Conservation (phyloP, 2,797 vertebrate genomes). For the Gastrophryne carolinensis region DNA sequence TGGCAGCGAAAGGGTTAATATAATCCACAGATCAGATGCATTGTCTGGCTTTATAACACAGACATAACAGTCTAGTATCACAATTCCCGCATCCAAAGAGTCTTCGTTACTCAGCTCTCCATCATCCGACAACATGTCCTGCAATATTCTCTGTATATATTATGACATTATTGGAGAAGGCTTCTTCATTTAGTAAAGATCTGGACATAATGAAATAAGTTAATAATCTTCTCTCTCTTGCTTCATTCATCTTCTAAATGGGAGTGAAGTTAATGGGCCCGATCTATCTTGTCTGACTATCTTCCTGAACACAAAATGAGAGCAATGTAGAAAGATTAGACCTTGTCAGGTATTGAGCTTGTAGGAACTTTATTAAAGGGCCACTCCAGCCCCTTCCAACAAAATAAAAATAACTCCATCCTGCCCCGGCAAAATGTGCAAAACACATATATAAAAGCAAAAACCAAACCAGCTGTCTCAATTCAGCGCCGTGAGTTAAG, state of each 20-base stretch:
- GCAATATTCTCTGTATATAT: neutral
- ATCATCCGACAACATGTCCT: neutral
- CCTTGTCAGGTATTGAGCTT: neutral
- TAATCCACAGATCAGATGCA: too few species aligned
- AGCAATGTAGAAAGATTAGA: slow-evolving; percentile 38
- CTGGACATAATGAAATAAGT: slow-evolving; percentile 47
- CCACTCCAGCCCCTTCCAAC: neutral
- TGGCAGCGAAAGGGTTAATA: too few species aligned
- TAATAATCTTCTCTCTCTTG: slow-evolving; percentile 36
- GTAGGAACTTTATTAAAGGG: neutral
- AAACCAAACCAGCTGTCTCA: too few species aligned
- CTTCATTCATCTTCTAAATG: slow-evolving; percentile 44
- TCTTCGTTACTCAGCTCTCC: too few species aligned
- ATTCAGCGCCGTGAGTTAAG: too few species aligned
- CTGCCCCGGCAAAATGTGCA: too few species aligned
- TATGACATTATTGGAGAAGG: neutral
- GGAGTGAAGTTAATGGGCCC: slow-evolving; percentile 37
- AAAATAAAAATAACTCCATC: too few species aligned
- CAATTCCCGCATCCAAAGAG: too few species aligned
- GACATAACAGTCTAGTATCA: too few species aligned
- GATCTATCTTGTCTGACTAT: slow-evolving; percentile 44
- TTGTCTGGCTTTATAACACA: too few species aligned
- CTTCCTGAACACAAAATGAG: slow-evolving; percentile 8
- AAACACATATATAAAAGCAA: too few species aligned
- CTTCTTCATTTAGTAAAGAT: slow-evolving; percentile 13